phyloP scores from a whole-genome alignment of 2,888 invertebrate genomes.

The Melanophora roralis region DNA sequence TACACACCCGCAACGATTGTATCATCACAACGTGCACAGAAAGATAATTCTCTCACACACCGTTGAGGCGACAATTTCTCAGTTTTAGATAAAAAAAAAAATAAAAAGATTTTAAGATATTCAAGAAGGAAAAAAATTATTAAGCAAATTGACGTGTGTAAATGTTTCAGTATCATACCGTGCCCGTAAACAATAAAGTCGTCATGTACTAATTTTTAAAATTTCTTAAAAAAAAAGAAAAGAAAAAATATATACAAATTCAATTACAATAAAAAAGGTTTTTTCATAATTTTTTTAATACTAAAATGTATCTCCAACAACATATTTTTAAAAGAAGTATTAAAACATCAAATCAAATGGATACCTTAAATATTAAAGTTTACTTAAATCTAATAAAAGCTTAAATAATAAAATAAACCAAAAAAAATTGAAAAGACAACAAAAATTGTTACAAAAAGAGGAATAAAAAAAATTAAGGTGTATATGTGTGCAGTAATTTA shows the following conservation, averaged over 20 bases:
- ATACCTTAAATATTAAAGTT: no score
- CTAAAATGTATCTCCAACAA: not conserved
- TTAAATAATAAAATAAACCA: not conserved
- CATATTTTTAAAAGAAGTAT: constrained; percentile 4
- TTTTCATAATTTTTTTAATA: not conserved
- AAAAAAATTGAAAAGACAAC: not conserved
- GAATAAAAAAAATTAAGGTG: not conserved
- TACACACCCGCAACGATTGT: constrained; percentile 10
- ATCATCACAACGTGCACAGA: constrained; percentile 18
- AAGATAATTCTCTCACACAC: constrained; percentile 36
- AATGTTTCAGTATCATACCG: constrained; percentile 48
- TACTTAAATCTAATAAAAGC: not conserved
- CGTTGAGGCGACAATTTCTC: constrained; percentile 31
- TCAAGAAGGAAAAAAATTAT: constrained; percentile 2
- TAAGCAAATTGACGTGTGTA: constrained; percentile 29
- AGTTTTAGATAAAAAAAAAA: constrained; percentile 18
- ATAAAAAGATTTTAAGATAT: constrained; percentile 11
- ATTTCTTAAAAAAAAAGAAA: not conserved
- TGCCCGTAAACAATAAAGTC: constrained; percentile 44
- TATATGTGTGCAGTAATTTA: not conserved
- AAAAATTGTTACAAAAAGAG: not conserved
- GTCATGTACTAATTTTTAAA: not conserved
- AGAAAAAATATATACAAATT: not conserved
- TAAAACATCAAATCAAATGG: constrained; percentile 6
- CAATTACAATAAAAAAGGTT: not conserved